Evolutionary conservation across 2,113 vertebrate genomes (phyloP).

Genomic region (Pelvicachromis taeniatus): DNA sequence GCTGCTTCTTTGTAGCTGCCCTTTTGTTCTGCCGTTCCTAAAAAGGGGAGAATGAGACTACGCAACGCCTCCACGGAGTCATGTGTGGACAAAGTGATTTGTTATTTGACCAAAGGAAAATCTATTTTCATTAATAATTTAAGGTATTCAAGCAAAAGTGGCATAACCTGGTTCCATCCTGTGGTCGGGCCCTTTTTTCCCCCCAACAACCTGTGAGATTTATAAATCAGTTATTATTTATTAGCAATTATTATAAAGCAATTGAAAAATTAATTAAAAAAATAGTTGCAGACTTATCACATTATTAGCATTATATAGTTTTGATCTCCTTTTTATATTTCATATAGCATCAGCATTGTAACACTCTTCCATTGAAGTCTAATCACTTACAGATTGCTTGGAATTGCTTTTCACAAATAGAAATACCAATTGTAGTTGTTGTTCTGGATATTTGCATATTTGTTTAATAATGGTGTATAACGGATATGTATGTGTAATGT

Average conservation of each 20-base stretch:
- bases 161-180: neutral
- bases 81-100: neutral
- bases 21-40: conserved; percentile 20
- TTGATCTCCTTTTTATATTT: neutral
- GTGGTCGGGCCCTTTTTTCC: neutral
- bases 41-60: neutral
- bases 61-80: neutral
- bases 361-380: neutral
- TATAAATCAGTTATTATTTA: neutral
- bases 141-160: neutral
- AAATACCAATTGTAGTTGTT: neutral
- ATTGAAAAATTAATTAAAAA: neutral
- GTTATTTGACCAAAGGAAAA: neutral
- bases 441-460: neutral
- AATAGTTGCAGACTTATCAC: neutral
- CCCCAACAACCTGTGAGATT: neutral
- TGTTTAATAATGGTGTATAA: neutral
- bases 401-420: neutral
- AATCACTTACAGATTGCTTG: neutral
- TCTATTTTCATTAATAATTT: neutral
- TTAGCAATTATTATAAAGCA: neutral
- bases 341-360: neutral
- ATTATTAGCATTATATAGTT: neutral
- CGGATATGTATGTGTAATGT: neutral
- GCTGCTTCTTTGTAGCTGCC: neutral